Base-by-base conservation (phyloP, 1,140 invertebrate genomes). In the Odontomachus brunneus region DNA sequence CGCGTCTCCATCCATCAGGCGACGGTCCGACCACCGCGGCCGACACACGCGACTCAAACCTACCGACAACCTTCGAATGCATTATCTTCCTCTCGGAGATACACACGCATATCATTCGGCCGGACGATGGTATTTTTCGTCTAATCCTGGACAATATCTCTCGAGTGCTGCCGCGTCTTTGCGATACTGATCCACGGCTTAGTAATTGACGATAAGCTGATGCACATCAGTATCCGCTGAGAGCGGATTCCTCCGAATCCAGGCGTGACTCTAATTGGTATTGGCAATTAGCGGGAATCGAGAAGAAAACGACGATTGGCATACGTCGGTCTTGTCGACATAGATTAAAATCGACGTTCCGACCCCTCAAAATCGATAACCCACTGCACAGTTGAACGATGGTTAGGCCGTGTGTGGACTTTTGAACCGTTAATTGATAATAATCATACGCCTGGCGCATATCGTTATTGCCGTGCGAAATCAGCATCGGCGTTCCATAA, bases 1-100 rank as follows among this genome's bases (percentile, higher is more conserved):
- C 91, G 92, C 91, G 92, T 93, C 91, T 93, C 92, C 93, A 93
- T 93, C 93, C 93, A 93, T 93, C 93, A 93, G 92, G 85, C 89
- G 90, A 89, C 73, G 78, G 82, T 89, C 91, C 91, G 91, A 92
- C 89, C 90, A 49, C 51, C 75, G 75, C 75, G 89, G 80, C 88
- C 88, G 91, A 91, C 90, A 91, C 92, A 90, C 91, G 91, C 91
- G 88, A 91, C 91, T 91, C 90, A 86, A 92, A 84, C 89, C 83
- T 85, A 90, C 91, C 89, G 90, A 90, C 91, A 91, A 92, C 90
- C 75, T 89, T 90, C 89, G 90, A 92, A 93, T 93, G 92, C 92
- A 93, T 93, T 93, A 91, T 90, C 91, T 89, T 84, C 65, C 38
- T 86, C 84, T 66, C 86, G 84, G 82, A 83, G 84, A 78, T 85